Base-by-base conservation (phyloP, 1,140 invertebrate species). In the Chironomus striatipennis region DNA sequence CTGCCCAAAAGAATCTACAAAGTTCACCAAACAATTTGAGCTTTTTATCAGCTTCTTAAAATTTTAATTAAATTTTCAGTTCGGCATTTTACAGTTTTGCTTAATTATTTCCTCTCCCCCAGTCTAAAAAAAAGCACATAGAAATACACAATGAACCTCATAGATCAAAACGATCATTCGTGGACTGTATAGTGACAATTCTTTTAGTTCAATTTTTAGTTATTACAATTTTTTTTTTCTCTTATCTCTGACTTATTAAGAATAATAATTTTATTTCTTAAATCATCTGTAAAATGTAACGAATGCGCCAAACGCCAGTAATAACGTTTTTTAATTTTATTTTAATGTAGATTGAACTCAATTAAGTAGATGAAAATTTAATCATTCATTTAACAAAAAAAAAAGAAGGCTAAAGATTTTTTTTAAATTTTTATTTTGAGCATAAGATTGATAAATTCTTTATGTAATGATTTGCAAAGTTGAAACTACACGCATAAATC, bases 141-240 rank as follows among this genome's bases (percentile, higher is more conserved):
- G 8, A 57, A 57, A 57, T 57, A 57, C 12, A 57, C 15, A 57
- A 57, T 57, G 47, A 57, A 57, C 47, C 47, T 57, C 47, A 57
- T 5, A 57, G 65, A 70, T 18, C 65, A 70, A 70, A 20, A 20
- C 20, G 17, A 18, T 70, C 65, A 21, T 10, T 70, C 17, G 20
- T 70, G 65, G 65, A 70, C 65, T 70, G 65, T 70, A 70, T 70
- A 70, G 65, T 70, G 65, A 70, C 65, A 70, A 70, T 70, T 70
- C 65, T 70, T 70, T 70, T 70, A 70, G 65, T 70, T 70, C 65
- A 70, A 70, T 70, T 70, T 70, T 20, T 70, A 20, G 17, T 70
- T 70, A 70, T 70, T 70, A 18, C 20, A 70, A 21, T 57, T 57
- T 3, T 57, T 2, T 57, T 57, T 3, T 57, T 2, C 7, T 10